Evolutionary conservation across 2,888 invertebrate species (phyloP), one percentile per base, ranked within the genome.

Genomic region (Zelleria hepariella): DNA sequence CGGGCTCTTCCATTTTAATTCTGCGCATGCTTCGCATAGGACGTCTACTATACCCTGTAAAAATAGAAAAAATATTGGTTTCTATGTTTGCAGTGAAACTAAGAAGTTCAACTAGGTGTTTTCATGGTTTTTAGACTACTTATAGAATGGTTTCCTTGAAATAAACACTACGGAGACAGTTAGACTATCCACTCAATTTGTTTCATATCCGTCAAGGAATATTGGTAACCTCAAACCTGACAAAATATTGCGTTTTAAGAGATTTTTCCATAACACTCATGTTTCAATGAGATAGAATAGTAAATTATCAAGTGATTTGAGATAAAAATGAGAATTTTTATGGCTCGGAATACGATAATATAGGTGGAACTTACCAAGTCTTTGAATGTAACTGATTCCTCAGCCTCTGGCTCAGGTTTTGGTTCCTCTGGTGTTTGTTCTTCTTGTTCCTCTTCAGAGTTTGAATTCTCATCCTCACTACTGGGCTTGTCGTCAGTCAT

Each of bases 1-100:
- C 0, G 99, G 99, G 24, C 88, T 82, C 73, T 94, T 95, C 99
- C 99, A 99, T 91, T 98, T 97, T 63, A 99, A 85, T 65, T 95
- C 93, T 66, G 93, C 92, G 77, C 98, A 98, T 0, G 98, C 96
- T 82, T 96, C 95, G 72, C 96, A 96, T 47, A 99, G 81, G 0
- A 94, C 93, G 67, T 98, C 98, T 6, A 95, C 93, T 15, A 99
- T 87, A 25, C 99, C 99, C 98, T 97, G 71, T 58, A 73, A 70
- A 5, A 32, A 32, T 32, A 5, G 10, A 32, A 32, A 32, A 32
- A 32, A 32, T 26, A 26, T 1, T 32, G 7, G 2, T 32, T 5
- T 7, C 2, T 5, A 32, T 5, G 3, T 32, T 32, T 32, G 32
- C 10, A 32, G 7, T 32, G 4, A 32, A 32, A 32, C 2, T 10